Evolutionary conservation across 1,140 invertebrate species (phyloP), one percentile per base, ranked within the genome.

Genomic region (Xylocopa sonorina): DNA sequence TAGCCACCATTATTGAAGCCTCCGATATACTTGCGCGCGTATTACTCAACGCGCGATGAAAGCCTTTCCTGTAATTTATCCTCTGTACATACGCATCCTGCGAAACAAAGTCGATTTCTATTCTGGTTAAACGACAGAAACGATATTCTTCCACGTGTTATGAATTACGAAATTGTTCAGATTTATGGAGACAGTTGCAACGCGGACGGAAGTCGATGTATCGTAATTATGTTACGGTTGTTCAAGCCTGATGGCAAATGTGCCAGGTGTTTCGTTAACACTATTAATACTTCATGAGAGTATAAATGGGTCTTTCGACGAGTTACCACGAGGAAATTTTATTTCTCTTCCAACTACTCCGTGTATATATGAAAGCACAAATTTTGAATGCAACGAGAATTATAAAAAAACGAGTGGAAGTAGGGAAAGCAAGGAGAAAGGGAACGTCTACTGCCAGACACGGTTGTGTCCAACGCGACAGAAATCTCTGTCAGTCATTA

Each of bases 141-240:
- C 16, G 6, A 76, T 76, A 76, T 76, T 76, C 73, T 76, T 76
- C 18, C 73, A 76, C 38, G 2, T 21, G 50, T 55, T 76, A 32
- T 24, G 51, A 67, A 24, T 27, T 18, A 74, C 29, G 38, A 71
- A 43, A 46, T 76, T 76, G 67, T 67, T 21, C 29, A 76, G 12
- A 55, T 55, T 76, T 67, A 43, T 76, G 10, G n/a, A 29, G 18
- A 53, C 58, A 16, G 34, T 74, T 63, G 24, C 43, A 34, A 63
- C 34, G 10, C 5, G 27, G 14, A 29, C 32, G 53, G 12, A 27
- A 32, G 43, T 50, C 21, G 10, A 41, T n/a, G 63, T 55, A 66
- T 55, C 43, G 66, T 75, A 66, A 64, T 64, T 29, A 29, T 43
- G 27, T 75, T 75, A 43, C 16, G 62, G 21, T 55, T 55, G 38